Evolutionary conservation across 2,797 vertebrate genomes (phyloP), one percentile per base, ranked within the genome.

Genomic region (Propithecus deckenii): DNA sequence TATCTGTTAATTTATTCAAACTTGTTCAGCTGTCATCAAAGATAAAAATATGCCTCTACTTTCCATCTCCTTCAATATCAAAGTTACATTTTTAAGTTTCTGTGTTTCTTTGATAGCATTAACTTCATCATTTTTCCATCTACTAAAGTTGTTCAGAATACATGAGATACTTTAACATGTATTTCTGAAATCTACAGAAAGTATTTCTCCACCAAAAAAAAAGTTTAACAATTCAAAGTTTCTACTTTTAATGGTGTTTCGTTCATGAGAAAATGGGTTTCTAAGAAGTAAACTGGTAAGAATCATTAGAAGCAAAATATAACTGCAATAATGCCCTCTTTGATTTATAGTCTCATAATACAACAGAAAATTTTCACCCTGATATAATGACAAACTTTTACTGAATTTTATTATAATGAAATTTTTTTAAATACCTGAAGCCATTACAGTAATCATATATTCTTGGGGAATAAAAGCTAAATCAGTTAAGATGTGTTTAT

Each of bases 401-500:
- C 41, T 85, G 35, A 69, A 91, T 89, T 74, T 69, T 46, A 83
- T 67, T 78, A 84, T 10, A 86, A 50, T 87, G 69, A 59, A 86
- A 72, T 91, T 67, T 93, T 80, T 96, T 93, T 48, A 89, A 86
- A 96, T 67, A 92, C 5, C 30, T 78, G 71, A 97, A 79, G 17
- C 55, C 22, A 41, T 91, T 91, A 76, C 15, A 55, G 28, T 32
- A 35, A 22, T 98, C 98, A 97, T 23, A 71, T 96, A 98, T 98
- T 94, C 85, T 96, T 87, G 85, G 90, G 94, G 89, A 96, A 97
- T 93, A 98, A 97, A 94, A 96, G 83, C 84, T 97, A 97, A 97
- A 96, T 97, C 91, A 97, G 92, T 97, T 67, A 97, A 98, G 74
- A 91, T 96, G 78, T 78, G 61, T 90, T 98, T 96, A 98, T 93